Evolutionary conservation across 92 coral and sea anemone genomes (phyloP).

Genomic region (Metridium senile): DNA sequence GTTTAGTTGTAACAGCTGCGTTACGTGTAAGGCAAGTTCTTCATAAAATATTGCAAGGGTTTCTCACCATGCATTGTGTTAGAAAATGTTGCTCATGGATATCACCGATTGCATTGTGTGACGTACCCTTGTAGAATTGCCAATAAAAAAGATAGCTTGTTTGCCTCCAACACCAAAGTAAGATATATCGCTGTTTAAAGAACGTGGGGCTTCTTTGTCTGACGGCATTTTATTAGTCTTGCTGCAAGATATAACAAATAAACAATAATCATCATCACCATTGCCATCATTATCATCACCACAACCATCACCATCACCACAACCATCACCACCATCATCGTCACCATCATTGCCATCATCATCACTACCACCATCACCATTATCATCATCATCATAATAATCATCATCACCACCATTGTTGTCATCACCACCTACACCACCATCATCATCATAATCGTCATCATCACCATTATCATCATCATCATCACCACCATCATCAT

Average conservation of each 20-base stretch:
- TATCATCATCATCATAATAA: not conserved
- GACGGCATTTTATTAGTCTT: not conserved
- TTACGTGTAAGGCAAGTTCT: too few relatives aligned
- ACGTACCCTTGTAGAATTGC: conserved; percentile 90
- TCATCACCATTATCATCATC: not conserved
- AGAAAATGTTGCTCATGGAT: too few relatives aligned
- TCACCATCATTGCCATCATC: not conserved
- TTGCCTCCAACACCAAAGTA: conserved; percentile 99
- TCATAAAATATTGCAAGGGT: too few relatives aligned
- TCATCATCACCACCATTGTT: not conserved
- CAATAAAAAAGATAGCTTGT: conserved; percentile 97
- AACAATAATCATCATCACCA: not conserved
- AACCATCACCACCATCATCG: not conserved
- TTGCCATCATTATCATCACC: not conserved
- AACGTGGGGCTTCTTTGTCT: conserved; percentile 60
- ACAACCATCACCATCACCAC: not conserved
- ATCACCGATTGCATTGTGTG: too few relatives aligned
- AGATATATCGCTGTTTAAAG: conserved; percentile 95
- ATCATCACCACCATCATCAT: not conserved
- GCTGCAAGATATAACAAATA: not conserved
- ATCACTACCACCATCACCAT: not conserved
- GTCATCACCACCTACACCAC: not conserved
- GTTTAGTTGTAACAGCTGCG: too few relatives aligned
- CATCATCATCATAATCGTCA: not conserved
- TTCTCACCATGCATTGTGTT: too few relatives aligned